Percentiles rank a stretch among this genome's conserved stretches.
Evolutionary conservation across 2,113 vertebrate genomes (phyloP).

Genomic region (Columba livia): DNA sequence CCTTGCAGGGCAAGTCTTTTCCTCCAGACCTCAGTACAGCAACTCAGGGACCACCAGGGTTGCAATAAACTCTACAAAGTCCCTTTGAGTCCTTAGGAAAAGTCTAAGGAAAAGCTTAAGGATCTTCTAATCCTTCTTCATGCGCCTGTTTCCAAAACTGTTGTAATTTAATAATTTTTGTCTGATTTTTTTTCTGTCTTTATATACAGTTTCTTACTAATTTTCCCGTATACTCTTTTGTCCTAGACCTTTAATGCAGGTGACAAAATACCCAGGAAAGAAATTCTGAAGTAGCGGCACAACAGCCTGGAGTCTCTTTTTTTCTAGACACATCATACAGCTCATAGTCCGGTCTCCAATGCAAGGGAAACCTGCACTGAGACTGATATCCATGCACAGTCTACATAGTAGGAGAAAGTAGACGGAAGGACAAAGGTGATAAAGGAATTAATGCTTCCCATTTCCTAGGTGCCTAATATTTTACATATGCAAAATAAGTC

Average conservation of each 20-base stretch:
- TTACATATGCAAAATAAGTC: neutral
- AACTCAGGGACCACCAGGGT: neutral
- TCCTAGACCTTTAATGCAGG: neutral
- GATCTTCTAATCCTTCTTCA: neutral
- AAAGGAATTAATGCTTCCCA: neutral
- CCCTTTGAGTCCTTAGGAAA: neutral
- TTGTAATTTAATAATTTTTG: neutral
- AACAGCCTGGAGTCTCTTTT: neutral
- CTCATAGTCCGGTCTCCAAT: neutral
- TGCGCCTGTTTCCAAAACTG: neutral
- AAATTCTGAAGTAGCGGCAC: neutral
- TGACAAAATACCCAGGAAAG: neutral
- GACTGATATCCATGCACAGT: neutral
- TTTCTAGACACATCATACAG: neutral
- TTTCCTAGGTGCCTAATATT: neutral
- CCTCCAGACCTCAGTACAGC: neutral
- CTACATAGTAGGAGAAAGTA: neutral
- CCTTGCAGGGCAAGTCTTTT: neutral
- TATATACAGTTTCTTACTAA: neutral
- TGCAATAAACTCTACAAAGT: neutral
- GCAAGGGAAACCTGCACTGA: neutral
- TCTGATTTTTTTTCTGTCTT: neutral
- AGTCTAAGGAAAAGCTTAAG: neutral
- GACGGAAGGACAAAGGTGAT: neutral
- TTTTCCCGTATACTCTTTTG: neutral